Conservation (phyloP, 1,140 invertebrate species). For the Ceratitis capitata region DNA sequence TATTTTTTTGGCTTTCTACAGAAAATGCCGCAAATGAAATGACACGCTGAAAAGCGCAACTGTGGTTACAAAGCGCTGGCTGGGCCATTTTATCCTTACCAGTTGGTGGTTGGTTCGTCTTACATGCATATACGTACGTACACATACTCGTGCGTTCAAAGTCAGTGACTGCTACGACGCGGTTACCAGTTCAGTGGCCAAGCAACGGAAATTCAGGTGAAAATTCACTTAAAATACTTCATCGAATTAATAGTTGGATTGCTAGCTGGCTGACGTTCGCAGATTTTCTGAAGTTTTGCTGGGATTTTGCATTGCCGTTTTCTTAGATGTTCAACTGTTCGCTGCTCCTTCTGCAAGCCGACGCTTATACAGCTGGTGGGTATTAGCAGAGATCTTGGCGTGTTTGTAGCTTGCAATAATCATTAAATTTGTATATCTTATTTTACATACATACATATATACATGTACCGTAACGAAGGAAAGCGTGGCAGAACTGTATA, state of each 20-base stretch:
- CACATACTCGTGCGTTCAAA: too few species aligned
- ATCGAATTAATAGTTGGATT: background rate
- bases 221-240: constrained; percentile 15
- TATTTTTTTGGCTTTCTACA: background rate
- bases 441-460: too few species aligned
- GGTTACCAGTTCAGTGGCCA: constrained; percentile 11
- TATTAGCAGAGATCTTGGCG: background rate
- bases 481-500: background rate
- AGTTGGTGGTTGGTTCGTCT: background rate
- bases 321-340: background rate
- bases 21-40: constrained; percentile 5
- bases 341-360: background rate
- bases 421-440: background rate
- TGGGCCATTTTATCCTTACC: background rate
- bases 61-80: background rate
- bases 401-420: background rate
- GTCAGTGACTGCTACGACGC: constrained; percentile 11
- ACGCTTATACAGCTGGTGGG: background rate
- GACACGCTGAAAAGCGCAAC: background rate
- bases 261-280: background rate
- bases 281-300: background rate
- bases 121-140: too few species aligned
- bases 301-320: background rate
- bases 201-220: constrained; percentile 13
- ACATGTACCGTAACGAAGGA: too few species aligned